Evolutionary conservation across 2,113 vertebrate species (phyloP), one percentile per base, ranked within the genome.

Genomic region (human (Homo sapiens)): DNA sequence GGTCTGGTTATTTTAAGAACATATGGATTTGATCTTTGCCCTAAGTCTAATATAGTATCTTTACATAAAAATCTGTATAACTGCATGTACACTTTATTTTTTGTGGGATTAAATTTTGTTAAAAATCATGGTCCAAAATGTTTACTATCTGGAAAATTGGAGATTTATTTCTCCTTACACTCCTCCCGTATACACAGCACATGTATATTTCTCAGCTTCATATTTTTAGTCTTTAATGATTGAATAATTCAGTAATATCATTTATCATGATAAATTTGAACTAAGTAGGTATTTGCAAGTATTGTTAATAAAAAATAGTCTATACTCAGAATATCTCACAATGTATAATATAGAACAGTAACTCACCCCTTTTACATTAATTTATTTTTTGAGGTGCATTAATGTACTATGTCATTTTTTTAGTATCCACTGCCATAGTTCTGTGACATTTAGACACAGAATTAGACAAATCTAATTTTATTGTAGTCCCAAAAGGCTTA

Each of bases 1-100:
- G 52, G 35, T 66, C 64, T 90, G 20, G 27, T 85, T 93, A 72
- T 96, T 17, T 73, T 80, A 72, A 76, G 57, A 75, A 13, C 57
- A 83, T 96, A 82, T 93, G 70, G 57, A 93, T 93, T 84, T 64
- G 61, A 40, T 75, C 18, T 70, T 95, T 79, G 61, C 61, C 27
- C 17, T 93, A 81, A 78, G 72, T 64, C 45, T 86, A 50, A 79
- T 90, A 72, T 5, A 89, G 27, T 50, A n/a, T 79, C n/a, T 93
- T 80, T 86, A 73, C 11, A 43, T 30, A 64, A 52, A 50, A 95
- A 45, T 82, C n/a, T 66, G 43, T 75, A 45, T 66, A 92, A 64
- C 45, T 87, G 20, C 61, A 30, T 81, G 35, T 79, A 20, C 79
- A 57, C 57, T 68, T 86, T 30, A 89, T 52, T 78, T 85, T 90